These are phyloP conservation scores for Ferdinandea cuprea DNA, from an alignment of 2,888 invertebrate species.

Conservation along the genomic window DNA sequence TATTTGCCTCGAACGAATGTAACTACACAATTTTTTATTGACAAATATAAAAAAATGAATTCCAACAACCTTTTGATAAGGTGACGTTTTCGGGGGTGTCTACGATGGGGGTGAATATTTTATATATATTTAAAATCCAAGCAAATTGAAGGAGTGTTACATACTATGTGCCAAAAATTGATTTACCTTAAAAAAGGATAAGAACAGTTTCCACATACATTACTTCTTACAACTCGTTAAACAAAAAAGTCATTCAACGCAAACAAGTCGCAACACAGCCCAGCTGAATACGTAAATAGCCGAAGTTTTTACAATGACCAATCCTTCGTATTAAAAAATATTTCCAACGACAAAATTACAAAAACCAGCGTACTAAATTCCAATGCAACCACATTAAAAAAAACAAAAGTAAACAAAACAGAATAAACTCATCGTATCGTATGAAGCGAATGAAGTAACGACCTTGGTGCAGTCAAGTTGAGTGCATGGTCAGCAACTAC, in stretches of 20 bases:
- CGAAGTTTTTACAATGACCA: constrained; percentile 23
- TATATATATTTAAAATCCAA: too few species aligned
- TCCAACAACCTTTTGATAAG: too few species aligned
- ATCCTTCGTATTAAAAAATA: neutral
- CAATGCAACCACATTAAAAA: neutral
- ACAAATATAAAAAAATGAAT: too few species aligned
- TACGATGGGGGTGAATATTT: too few species aligned
- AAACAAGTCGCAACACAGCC: neutral
- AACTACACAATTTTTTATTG: too few species aligned
- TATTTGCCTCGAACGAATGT: too few species aligned
- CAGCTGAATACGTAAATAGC: constrained; percentile 17
- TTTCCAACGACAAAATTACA: neutral
- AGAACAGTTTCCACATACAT: too few species aligned
- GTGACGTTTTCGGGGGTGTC: too few species aligned
- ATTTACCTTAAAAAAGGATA: too few species aligned
- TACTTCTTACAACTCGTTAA: neutral
- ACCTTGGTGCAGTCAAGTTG: constrained; percentile 39
- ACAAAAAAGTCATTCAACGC: neutral
- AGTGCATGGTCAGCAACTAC: constrained; percentile 39
- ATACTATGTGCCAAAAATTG: too few species aligned
- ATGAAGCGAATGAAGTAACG: constrained; percentile 36
- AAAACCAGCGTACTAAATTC: constrained; percentile 7
- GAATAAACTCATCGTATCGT: constrained; percentile 4
- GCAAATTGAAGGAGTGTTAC: too few species aligned
- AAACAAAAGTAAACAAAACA: constrained; percentile 15